Conservation (phyloP, 2,797 vertebrate genomes). For the Arrhamphus sclerolepis region DNA sequence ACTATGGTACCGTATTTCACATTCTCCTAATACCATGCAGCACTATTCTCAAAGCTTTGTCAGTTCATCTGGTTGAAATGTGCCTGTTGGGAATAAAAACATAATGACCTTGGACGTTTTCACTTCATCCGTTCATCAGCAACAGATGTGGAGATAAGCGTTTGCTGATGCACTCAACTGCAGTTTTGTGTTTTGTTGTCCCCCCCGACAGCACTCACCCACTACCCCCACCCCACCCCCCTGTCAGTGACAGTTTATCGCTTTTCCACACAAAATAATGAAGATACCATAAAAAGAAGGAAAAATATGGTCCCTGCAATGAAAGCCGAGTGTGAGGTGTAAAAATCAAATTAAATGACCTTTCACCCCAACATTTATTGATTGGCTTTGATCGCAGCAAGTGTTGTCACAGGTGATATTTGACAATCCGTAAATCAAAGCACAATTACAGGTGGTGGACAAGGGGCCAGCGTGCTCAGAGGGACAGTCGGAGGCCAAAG, state of each 20-base stretch:
- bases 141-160: conserved; percentile 5
- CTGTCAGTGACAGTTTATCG: conserved; percentile 66
- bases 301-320: conserved; percentile 75
- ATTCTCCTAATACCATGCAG: no score
- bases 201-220: conserved; percentile 14
- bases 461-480: conserved; percentile 31
- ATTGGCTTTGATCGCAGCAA: conserved; percentile 82
- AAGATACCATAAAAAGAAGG: conserved; percentile 81
- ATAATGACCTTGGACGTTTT: not conserved
- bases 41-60: no score
- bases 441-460: conserved; percentile 82
- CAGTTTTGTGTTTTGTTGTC: conserved; percentile 2
- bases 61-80: no score
- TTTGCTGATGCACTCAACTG: not conserved
- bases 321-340: conserved; percentile 81
- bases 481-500: conserved; percentile 47
- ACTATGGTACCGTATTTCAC: no score
- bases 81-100: not conserved
- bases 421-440: conserved; percentile 83
- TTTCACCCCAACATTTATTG: conserved; percentile 83
- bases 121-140: conserved; percentile 1
- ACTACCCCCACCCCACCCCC: conserved; percentile 3
- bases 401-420: conserved; percentile 79
- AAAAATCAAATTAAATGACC: conserved; percentile 87
- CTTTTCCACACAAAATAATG: conserved; percentile 82